Conservation (phyloP, 2,888 invertebrate species). For the Caenorhabditis panamensis region DNA sequence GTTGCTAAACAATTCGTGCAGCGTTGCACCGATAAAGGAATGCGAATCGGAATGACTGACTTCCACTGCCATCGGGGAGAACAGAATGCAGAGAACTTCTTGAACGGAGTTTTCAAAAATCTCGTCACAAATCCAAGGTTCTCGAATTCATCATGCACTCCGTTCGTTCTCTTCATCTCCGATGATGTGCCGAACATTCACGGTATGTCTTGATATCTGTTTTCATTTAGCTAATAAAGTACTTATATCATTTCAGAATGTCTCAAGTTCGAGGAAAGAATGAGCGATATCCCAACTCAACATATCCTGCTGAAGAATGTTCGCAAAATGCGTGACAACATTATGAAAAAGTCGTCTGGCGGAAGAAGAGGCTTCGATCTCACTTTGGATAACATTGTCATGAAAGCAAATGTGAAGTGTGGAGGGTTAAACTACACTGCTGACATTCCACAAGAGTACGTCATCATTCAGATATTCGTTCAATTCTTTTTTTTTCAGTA, state of each 20-base stretch:
- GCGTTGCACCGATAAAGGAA: slow-evolving; percentile 49
- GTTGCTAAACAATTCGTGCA: slow-evolving; percentile 34
- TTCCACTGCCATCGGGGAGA: slow-evolving; percentile 23
- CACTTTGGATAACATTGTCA: slow-evolving; percentile 60
- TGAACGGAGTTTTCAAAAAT: slow-evolving; percentile 42
- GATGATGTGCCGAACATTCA: slow-evolving; percentile 60
- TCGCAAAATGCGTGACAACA: slow-evolving; percentile 43
- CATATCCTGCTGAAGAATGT: slow-evolving; percentile 52
- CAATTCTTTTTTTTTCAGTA: slow-evolving; percentile 30
- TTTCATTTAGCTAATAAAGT: not conserved
- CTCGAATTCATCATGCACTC: slow-evolving; percentile 26
- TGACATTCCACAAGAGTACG: slow-evolving; percentile 55
- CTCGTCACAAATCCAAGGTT: slow-evolving; percentile 24
- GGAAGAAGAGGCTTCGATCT: slow-evolving; percentile 33
- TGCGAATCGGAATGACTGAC: slow-evolving; percentile 15
- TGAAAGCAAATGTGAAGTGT: slow-evolving; percentile 60
- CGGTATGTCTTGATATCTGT: slow-evolving; percentile 17
- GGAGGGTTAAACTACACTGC: slow-evolving; percentile 64
- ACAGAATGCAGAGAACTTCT: slow-evolving; percentile 32
- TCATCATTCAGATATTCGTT: too few relatives aligned
- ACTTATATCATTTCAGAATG: slow-evolving; percentile 44
- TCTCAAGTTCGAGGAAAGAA: slow-evolving; percentile 58
- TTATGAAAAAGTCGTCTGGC: slow-evolving; percentile 23
- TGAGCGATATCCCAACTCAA: slow-evolving; percentile 60
- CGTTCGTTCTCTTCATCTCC: slow-evolving; percentile 51